Evolutionary conservation across 2,113 vertebrate species (phyloP).

Genomic region (Ranitomeya imitator): DNA sequence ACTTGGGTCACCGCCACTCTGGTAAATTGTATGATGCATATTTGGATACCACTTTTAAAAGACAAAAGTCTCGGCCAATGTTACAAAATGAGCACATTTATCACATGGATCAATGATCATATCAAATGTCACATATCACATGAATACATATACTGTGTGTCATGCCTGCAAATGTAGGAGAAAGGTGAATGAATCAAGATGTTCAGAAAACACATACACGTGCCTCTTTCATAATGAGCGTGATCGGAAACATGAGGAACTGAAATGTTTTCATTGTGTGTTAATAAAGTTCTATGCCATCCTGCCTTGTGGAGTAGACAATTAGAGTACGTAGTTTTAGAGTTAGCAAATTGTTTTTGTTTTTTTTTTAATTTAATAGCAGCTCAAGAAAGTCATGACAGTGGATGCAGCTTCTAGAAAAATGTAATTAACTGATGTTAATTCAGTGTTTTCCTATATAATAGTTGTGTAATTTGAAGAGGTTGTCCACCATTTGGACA

Average conservation of each 20-base stretch:
- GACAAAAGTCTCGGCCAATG: background rate
- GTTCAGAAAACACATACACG: background rate
- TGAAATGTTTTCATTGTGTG: background rate
- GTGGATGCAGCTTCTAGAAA: background rate
- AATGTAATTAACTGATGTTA: background rate
- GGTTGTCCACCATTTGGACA: no score
- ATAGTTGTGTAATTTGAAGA: no score
- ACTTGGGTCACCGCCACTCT: no score
- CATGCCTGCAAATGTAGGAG: conserved; percentile 23
- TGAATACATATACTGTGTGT: background rate
- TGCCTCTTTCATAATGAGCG: background rate
- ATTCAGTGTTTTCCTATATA: no score
- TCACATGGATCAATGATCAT: background rate
- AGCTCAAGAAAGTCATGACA: background rate
- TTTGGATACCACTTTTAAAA: background rate
- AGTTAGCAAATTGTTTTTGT: background rate
- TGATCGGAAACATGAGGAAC: background rate
- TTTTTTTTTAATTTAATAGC: background rate
- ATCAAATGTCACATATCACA: background rate
- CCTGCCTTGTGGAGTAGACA: background rate
- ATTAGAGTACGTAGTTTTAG: background rate
- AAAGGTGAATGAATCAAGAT: background rate
- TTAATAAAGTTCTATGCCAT: background rate
- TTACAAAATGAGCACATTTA: background rate
- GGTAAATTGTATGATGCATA: background rate